Base-by-base conservation (phyloP, 53 echinoderm and acorn worm species). In the Paracentrotus lividus region DNA sequence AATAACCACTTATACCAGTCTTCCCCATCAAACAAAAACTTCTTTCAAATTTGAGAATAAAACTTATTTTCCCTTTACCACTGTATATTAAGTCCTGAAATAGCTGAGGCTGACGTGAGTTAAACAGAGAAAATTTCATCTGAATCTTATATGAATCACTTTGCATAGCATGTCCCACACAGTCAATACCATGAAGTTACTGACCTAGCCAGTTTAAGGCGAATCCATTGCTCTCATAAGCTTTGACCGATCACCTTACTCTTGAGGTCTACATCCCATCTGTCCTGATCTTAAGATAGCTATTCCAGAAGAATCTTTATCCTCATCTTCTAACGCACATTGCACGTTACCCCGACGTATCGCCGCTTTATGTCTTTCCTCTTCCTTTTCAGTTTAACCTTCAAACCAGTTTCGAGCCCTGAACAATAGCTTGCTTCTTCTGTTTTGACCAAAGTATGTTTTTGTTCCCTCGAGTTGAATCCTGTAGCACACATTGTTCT, bases 221-320 rank as follows among this genome's bases (percentile, higher is more conserved):
- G n/a, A 88, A 16, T 88, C 88, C 88, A 88, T 88, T 56, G 88
- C 88, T 56, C 40, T 53, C 54, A 58, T 53, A 1, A 88, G 88
- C 40, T 55, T 88, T 18, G 88, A 55, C 21, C 88, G 57, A 29
- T 38, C 54, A n/a, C 59, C 58, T 36, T 7, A 34, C 34, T 55
- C 27, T 56, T 38, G 1, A 55, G 57, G 20, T 88, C 88, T 15
- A 38, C 36, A 21, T 52, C 6, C 33, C 58, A 52, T 88, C 88
- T 5, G 29, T 52, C 58, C 58, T 57, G 6, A 34, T 56, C 20
- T 34, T 56, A 20, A 90, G 90, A 49, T 90, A 90, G 66, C 65
- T 36, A 21, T 90, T 61, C n/a, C 66, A 90, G 21, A 42, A 90
- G 27, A n/a, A 0, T 90, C 90, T 40, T 24, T 29, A 18, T 90